phyloP scores from a whole-genome alignment of 2,888 invertebrate species.

The Anaspis maculata region DNA sequence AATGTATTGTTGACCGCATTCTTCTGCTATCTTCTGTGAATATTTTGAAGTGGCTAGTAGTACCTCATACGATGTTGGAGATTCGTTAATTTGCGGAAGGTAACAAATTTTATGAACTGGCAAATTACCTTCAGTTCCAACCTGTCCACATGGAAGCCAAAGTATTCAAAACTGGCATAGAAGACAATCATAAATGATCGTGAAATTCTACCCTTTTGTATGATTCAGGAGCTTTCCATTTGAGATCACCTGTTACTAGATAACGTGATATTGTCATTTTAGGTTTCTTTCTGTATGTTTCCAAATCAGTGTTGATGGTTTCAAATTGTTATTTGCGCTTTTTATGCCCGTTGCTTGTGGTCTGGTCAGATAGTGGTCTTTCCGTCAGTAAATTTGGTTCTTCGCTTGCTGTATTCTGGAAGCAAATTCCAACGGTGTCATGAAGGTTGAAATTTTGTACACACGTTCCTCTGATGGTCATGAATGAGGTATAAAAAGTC shows the following conservation, averaged over 20 bases:
- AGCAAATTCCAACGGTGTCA: constrained; percentile 24
- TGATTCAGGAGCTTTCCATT: too few species aligned
- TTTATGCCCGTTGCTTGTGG: too few species aligned
- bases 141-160: constrained; percentile 25
- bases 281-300: neutral
- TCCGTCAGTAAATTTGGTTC: too few species aligned
- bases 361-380: too few species aligned
- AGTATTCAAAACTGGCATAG: neutral
- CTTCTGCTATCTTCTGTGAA: constrained; percentile 18
- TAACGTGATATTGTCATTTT: neutral
- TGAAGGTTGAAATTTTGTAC: constrained; percentile 27
- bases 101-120: constrained; percentile 24
- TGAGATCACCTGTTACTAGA: neutral
- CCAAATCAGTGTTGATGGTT: neutral
- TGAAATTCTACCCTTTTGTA: too few species aligned
- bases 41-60: constrained; percentile 24
- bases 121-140: constrained; percentile 20
- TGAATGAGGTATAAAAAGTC: too few species aligned
- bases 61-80: constrained; percentile 23
- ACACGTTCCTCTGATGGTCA: too few species aligned
- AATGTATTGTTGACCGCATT: constrained; percentile 22
- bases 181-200: too few species aligned
- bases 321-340: neutral
- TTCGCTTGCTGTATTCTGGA: constrained; percentile 15
- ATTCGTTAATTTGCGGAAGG: constrained; percentile 28